Conservation (phyloP, 2,888 invertebrate species). For the Barypeithes pellucidus region DNA sequence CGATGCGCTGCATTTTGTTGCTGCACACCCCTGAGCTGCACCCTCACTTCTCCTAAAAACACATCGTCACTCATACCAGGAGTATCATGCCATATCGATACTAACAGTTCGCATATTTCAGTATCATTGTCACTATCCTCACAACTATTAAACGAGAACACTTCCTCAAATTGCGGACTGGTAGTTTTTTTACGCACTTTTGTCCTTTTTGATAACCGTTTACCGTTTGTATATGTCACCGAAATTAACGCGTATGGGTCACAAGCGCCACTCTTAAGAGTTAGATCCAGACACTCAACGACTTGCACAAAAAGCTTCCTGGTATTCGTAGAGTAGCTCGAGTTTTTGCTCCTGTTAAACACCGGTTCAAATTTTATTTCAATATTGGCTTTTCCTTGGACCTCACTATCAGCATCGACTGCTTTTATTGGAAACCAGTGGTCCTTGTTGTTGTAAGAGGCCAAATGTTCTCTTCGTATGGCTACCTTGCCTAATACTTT, state of each 20-base stretch:
- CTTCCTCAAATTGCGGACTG: conserved; percentile 91
- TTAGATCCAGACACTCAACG: conserved; percentile 89
- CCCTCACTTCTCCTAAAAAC: conserved; percentile 90
- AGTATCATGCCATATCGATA: conserved; percentile 90
- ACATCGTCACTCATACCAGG: conserved; percentile 85
- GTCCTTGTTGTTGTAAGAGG: conserved; percentile 91
- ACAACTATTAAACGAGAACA: conserved; percentile 82
- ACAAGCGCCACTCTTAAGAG: conserved; percentile 91
- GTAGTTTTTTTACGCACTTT: conserved; percentile 93
- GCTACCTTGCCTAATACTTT: conserved; percentile 90
- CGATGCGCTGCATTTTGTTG: conserved; percentile 76
- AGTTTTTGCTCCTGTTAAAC: conserved; percentile 71
- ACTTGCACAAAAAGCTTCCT: conserved; percentile 77
- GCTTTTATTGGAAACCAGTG: conserved; percentile 92
- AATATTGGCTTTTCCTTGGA: conserved; percentile 91
- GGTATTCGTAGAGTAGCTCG: conserved; percentile 62
- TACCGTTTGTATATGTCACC: conserved; percentile 85
- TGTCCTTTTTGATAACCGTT: conserved; percentile 85
- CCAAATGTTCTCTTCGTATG: conserved; percentile 89
- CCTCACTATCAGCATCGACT: conserved; percentile 92
- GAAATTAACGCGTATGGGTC: conserved; percentile 89
- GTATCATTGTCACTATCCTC: conserved; percentile 72
- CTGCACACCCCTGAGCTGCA: conserved; percentile 82
- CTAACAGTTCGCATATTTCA: conserved; percentile 86
- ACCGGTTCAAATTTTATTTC: conserved; percentile 81